These are phyloP conservation scores for Ctenopoma multispine DNA, from an alignment of 2,797 vertebrate species.

Conservation along the genomic window DNA sequence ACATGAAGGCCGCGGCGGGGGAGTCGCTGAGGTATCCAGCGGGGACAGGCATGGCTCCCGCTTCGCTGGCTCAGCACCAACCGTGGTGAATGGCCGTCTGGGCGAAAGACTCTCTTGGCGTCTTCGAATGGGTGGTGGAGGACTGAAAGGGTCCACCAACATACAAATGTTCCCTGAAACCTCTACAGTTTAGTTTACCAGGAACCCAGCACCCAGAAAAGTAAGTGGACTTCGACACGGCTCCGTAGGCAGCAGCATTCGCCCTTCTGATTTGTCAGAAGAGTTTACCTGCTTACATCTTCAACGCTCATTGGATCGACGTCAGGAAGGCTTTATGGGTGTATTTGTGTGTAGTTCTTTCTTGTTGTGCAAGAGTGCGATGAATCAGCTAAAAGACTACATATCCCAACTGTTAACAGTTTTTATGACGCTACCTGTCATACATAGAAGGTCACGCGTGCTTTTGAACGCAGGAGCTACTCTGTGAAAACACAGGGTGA, in stretches of 20 bases:
- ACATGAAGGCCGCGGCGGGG: slow-evolving; percentile 75
- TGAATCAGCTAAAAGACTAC: slow-evolving; percentile 57
- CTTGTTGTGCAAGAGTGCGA: background rate
- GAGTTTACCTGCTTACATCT: slow-evolving; percentile 39
- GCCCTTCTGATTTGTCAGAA: slow-evolving; percentile 68
- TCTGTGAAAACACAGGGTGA: background rate
- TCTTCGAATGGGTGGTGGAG: slow-evolving; percentile 40
- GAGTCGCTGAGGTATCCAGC: slow-evolving; percentile 79
- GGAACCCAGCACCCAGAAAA: slow-evolving; percentile 75
- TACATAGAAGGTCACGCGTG: slow-evolving; percentile 80
- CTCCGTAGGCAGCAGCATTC: slow-evolving; percentile 64
- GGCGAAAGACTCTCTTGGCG: slow-evolving; percentile 67
- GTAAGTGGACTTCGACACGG: slow-evolving; percentile 75
- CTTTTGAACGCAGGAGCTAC: slow-evolving; percentile 40
- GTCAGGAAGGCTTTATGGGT: slow-evolving; percentile 60
- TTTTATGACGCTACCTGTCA: slow-evolving; percentile 10
- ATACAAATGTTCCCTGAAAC: slow-evolving; percentile 62
- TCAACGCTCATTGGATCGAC: slow-evolving; percentile 69
- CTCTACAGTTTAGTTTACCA: slow-evolving; percentile 67
- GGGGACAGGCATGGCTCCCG: slow-evolving; percentile 82
- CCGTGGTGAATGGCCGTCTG: slow-evolving; percentile 74
- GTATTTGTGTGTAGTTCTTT: slow-evolving; percentile 74
- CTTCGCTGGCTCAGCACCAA: slow-evolving; percentile 81
- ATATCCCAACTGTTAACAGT: slow-evolving; percentile 53
- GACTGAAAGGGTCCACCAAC: slow-evolving; percentile 60